phyloP scores from a whole-genome alignment of 2,888 invertebrate species.

The Chromoteleia sp. region DNA sequence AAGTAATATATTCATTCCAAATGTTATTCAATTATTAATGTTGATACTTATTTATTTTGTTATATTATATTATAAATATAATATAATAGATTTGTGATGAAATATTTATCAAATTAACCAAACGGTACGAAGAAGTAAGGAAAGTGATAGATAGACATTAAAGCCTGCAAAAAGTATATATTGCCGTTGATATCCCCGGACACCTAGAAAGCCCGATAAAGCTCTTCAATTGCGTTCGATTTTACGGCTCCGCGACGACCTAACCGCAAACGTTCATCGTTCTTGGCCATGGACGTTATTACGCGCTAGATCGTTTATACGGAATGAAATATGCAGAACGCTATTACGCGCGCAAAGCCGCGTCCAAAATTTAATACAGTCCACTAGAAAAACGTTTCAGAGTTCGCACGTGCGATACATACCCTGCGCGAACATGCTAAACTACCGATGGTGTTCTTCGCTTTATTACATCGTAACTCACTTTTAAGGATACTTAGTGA shows the following conservation, averaged over 20 bases:
- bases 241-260: slow-evolving; percentile 49
- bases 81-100: no score
- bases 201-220: slow-evolving; percentile 34
- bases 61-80: no score
- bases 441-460: slow-evolving; percentile 2
- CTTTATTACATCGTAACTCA: slow-evolving; percentile 30
- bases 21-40: no score
- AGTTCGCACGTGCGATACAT: slow-evolving; percentile 24
- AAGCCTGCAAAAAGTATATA: slow-evolving; percentile 20
- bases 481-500: neutral
- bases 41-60: no score
- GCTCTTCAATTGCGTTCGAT: slow-evolving; percentile 59
- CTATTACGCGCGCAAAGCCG: slow-evolving; percentile 32
- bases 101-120: no score
- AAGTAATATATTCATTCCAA: no score
- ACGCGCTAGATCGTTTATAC: slow-evolving; percentile 56
- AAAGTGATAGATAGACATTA: no score
- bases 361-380: slow-evolving; percentile 46
- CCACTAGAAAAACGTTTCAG: slow-evolving; percentile 26
- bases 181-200: slow-evolving; percentile 15
- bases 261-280: slow-evolving; percentile 60
- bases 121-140: no score
- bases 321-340: slow-evolving; percentile 50
- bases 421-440: slow-evolving; percentile 8
- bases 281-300: slow-evolving; percentile 59